Conservation (phyloP, 2,888 invertebrate species). For the Synanthedon andrenaeformis region DNA sequence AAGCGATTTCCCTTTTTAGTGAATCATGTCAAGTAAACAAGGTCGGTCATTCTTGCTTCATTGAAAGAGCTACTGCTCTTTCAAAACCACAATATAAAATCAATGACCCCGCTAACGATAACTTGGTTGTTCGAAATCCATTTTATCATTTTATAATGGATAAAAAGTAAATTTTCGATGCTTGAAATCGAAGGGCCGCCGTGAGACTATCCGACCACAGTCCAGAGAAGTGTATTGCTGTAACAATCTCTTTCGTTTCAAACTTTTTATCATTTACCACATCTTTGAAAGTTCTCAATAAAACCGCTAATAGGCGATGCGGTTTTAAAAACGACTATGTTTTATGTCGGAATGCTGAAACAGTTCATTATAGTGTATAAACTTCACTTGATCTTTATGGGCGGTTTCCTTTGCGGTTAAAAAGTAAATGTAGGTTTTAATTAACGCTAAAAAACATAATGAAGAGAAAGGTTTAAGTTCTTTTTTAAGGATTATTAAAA, state of each 20-base stretch:
- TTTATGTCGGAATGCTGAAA: slow-evolving; percentile 4
- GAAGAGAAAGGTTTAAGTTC: too few species aligned
- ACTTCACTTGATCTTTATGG: slow-evolving; percentile 8
- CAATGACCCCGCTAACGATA: slow-evolving; percentile 6
- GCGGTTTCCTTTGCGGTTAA: slow-evolving; percentile 7
- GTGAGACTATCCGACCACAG: slow-evolving; percentile 21
- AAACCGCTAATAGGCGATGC: slow-evolving; percentile 53
- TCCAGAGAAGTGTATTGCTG: slow-evolving; percentile 8
- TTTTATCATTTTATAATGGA: slow-evolving; percentile 11
- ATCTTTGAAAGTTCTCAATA: slow-evolving; percentile 35
- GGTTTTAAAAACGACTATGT: slow-evolving; percentile 40
- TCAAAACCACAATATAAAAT: slow-evolving; percentile 7
- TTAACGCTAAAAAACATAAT: too few species aligned
- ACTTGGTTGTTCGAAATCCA: slow-evolving; percentile 4
- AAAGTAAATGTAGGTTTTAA: not conserved
- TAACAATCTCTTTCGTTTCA: slow-evolving; percentile 32
- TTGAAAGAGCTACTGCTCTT: slow-evolving; percentile 2
- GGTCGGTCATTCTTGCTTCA: too few species aligned
- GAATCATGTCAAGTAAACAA: too few species aligned
- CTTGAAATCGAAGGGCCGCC: slow-evolving; percentile 7
- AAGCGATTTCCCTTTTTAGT: too few species aligned
- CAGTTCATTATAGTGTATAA: not conserved
- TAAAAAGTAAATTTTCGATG: slow-evolving; percentile 11
- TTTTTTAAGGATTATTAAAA: too few species aligned
- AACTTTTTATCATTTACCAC: slow-evolving; percentile 36